Base-by-base conservation (phyloP, 2,797 vertebrate species). In the Pangasius krempfi region DNA sequence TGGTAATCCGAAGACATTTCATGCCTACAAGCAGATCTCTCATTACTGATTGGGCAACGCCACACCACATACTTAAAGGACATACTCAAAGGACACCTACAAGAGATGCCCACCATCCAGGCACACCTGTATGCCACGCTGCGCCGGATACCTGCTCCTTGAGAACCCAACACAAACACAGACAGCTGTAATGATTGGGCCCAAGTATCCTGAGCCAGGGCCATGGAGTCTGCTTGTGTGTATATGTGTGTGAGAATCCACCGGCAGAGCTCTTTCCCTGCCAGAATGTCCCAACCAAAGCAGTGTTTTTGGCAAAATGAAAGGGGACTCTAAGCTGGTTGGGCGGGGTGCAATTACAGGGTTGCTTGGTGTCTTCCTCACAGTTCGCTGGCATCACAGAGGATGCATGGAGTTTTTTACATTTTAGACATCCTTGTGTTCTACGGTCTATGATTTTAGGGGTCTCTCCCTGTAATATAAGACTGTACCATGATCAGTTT, bases 321-420 rank as follows among this genome's bases (percentile, higher is more conserved):
- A 89, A 92, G 91, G 87, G 91, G 88, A 88, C 88, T 87, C 54
- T 83, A 91, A 89, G 83, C 87, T 89, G 86, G 88, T 82, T 90
- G 89, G 88, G 89, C 85, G 88, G 89, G 90, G 88, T 78, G 37
- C 83, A 92, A 93, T 93, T 92, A 91, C 84, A 92, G 91, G 91
- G 91, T 90, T 83, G 88, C 80, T 66, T 30, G 54, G 52, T 54
- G 9, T 90, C 85, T 89, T 89, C 81, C 62, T 66, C 18, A 16
- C 64, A 88, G 88, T 88, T 89, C 84, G 87, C 60, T 79, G 79
- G 54, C 68, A 86, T 82, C 52, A 66, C 30, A 70, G 66, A 60
- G 64, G 50, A 87, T 64, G 62, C 68, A 89, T 85, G 70, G 60
- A 64, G 82, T 73, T 81, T 78, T 76, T 47, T 60, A 60, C 58